Conservation (phyloP, 2,113 vertebrate genomes). For the Cyrtonyx montezumae region DNA sequence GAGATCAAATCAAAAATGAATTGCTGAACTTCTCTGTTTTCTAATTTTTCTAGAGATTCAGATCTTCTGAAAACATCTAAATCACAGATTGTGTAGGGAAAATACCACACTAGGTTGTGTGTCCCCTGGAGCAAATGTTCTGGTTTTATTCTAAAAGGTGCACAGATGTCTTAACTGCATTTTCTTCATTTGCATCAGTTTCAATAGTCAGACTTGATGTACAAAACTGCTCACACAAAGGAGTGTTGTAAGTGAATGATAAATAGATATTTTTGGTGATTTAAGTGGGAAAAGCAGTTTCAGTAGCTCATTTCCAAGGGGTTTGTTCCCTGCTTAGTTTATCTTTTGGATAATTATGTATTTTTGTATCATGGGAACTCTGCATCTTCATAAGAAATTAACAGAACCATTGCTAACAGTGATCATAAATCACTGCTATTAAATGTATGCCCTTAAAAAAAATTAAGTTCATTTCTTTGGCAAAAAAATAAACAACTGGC, state of each 20-base stretch:
- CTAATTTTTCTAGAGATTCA: conserved; percentile 41
- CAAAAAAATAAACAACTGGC: not conserved
- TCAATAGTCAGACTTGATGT: not conserved
- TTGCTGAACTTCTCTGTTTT: not conserved
- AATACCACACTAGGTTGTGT: not conserved
- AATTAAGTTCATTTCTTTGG: not conserved
- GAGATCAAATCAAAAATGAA: conserved; percentile 41
- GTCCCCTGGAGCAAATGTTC: conserved; percentile 11
- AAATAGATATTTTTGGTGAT: not conserved
- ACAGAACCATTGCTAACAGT: not conserved
- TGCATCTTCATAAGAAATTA: not conserved
- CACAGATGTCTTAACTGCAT: not conserved
- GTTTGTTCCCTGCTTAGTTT: not conserved
- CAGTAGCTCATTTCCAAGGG: not conserved
- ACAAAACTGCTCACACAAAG: not conserved
- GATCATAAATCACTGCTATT: not conserved
- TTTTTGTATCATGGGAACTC: not conserved
- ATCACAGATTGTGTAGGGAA: not conserved
- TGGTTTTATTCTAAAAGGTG: conserved; percentile 13
- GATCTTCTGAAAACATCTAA: conserved; percentile 10
- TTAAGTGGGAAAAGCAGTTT: not conserved
- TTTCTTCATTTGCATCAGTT: conserved; percentile 3
- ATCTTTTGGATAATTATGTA: not conserved
- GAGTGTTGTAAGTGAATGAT: not conserved
- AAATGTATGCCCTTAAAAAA: not conserved